Conservation (phyloP, 1,140 invertebrate species). For the Gryon sp. region DNA sequence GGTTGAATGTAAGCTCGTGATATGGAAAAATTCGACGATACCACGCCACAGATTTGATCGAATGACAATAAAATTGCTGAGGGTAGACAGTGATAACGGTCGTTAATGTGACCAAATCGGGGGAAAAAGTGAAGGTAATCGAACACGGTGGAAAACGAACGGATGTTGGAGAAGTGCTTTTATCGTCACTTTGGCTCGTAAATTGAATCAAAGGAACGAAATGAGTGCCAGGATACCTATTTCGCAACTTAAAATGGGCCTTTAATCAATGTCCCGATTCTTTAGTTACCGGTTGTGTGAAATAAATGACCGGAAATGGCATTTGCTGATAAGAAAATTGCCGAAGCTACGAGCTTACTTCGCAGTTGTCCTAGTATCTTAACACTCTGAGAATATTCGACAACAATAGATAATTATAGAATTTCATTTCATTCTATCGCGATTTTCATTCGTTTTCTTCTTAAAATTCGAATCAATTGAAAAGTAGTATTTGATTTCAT, state of each 20-base stretch:
- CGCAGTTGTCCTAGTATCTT: slow-evolving; percentile 55
- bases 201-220: slow-evolving; percentile 77
- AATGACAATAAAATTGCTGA: slow-evolving; percentile 65
- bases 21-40: not conserved
- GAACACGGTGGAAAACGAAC: slow-evolving; percentile 62
- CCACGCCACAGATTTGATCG: slow-evolving; percentile 71
- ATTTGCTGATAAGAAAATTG: slow-evolving; percentile 77
- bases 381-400: too few relatives aligned
- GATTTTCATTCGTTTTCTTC: too few relatives aligned
- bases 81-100: slow-evolving; percentile 41
- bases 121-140: slow-evolving; percentile 53
- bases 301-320: slow-evolving; percentile 79
- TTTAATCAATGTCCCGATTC: slow-evolving; percentile 76
- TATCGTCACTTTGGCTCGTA: slow-evolving; percentile 75
- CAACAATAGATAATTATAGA: too few relatives aligned
- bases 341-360: slow-evolving; percentile 64
- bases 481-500: too few relatives aligned
- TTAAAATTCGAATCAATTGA: too few relatives aligned
- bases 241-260: slow-evolving; percentile 73
- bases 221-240: slow-evolving; percentile 66
- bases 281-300: slow-evolving; percentile 73
- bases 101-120: slow-evolving; percentile 58
- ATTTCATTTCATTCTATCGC: too few relatives aligned
- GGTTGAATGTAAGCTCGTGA: too few relatives aligned
- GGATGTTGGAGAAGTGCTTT: slow-evolving; percentile 65